Base-by-base conservation (phyloP, 2,797 vertebrate species). In the Phyllotis vaccarum region DNA sequence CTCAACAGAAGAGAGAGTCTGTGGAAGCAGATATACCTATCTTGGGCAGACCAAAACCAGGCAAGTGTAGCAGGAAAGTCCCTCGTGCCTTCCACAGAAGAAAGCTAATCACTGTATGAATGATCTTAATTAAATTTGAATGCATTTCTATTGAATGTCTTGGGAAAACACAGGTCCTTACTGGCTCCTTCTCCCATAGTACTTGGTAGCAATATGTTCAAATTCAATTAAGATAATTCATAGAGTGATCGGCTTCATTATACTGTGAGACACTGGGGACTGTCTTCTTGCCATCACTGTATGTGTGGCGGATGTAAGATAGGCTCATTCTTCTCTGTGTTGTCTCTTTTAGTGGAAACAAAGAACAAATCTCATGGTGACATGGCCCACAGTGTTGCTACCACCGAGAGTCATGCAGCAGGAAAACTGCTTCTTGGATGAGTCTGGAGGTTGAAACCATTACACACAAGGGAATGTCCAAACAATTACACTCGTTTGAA, bases 91-190 rank as follows among this genome's bases (percentile, higher is more conserved):
- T 85, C 58, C 79, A 9, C 4, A 6, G 78, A 97, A 97, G 89
- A 96, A 93, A 93, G 90, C 95, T 85, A 93, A 91, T 96, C 95
- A 81, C 95, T 29, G 64, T 85, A 94, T 96, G 96, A 98, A 97
- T 95, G 95, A 80, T 96, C 86, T 97, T 98, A 98, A 98, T 97
- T 97, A 97, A 97, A 95, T 94, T 40, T 93, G 94, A 96, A 97
- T 68, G 58, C 90, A 87, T 22, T 58, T 86, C 75, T 85, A 46
- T 93, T 66, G 79, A 96, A 91, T 74, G 92, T 82, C 81, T 46
- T 80, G 96, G 89, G 95, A 70, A 94, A 96, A 92, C 87, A 92
- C 82, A 11, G 0, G 0, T 95, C 92, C 94, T 93, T 62, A 74
- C 79, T 83, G 93, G 93, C 93, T 86, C 78, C 62, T 83, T 87